phyloP scores from a whole-genome alignment of 2,113 vertebrate genomes.

The Caranx ignobilis region DNA sequence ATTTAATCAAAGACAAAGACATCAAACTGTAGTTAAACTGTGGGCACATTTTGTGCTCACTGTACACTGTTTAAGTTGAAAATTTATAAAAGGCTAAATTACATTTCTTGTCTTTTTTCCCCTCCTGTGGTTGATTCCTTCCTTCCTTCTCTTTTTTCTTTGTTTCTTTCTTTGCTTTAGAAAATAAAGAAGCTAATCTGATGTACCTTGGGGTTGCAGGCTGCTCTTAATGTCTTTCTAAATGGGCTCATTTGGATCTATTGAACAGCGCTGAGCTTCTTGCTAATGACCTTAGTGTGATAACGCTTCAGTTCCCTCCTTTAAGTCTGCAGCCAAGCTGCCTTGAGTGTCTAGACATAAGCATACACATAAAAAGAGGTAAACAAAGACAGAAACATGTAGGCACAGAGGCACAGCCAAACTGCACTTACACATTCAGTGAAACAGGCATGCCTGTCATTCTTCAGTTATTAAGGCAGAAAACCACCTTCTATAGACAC shows the following conservation, averaged over 20 bases:
- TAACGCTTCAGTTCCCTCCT: slow-evolving; percentile 61
- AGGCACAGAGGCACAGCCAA: slow-evolving; percentile 8
- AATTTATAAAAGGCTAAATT: not conserved
- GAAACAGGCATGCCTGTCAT: slow-evolving; percentile 42
- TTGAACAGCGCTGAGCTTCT: slow-evolving; percentile 63
- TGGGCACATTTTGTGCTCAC: not conserved
- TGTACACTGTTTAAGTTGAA: slow-evolving; percentile 9
- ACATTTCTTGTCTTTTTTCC: not conserved
- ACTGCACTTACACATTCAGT: slow-evolving; percentile 10
- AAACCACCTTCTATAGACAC: slow-evolving; percentile 15
- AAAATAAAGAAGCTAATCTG: slow-evolving; percentile 52
- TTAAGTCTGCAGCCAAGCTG: slow-evolving; percentile 44
- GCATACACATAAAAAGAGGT: slow-evolving; percentile 16
- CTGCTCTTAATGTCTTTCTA: slow-evolving; percentile 67
- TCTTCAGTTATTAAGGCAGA: slow-evolving; percentile 36
- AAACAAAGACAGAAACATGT: slow-evolving; percentile 23
- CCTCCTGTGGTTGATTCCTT: not conserved
- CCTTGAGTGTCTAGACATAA: slow-evolving; percentile 32
- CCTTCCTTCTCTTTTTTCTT: slow-evolving; percentile 2
- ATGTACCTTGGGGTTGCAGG: slow-evolving; percentile 54
- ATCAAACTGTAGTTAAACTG: not conserved
- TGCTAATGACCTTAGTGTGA: slow-evolving; percentile 65
- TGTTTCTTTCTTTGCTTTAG: slow-evolving; percentile 29
- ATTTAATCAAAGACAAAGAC: not conserved
- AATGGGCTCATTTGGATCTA: slow-evolving; percentile 66